Percentiles rank a stretch among this genome's conserved stretches.
phyloP scores from a whole-genome alignment of 2,113 vertebrate species.

The Calypte anna region DNA sequence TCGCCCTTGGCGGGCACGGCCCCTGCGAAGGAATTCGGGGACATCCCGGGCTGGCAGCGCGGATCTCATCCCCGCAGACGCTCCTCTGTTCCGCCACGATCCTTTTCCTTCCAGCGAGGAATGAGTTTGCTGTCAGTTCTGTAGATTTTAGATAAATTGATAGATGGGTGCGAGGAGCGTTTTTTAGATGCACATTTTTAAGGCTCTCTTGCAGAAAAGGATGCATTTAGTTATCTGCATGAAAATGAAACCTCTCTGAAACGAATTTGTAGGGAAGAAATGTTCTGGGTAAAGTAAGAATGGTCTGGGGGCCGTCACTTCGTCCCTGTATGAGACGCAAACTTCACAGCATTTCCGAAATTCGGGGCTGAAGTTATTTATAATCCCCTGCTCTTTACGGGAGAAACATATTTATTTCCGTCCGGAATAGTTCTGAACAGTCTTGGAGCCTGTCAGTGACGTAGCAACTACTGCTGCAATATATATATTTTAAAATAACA shows the following conservation, averaged over 20 bases:
- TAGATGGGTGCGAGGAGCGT: not conserved
- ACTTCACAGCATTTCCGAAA: not conserved
- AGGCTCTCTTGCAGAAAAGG: not conserved
- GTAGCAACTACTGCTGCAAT: not conserved
- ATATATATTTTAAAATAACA: not conserved
- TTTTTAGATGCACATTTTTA: not conserved
- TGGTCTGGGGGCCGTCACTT: not conserved
- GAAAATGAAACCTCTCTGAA: constrained; percentile 5
- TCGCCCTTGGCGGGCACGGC: not conserved
- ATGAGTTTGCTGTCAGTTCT: not conserved
- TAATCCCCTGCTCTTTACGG: not conserved
- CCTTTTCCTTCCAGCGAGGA: not conserved
- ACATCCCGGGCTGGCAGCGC: not conserved
- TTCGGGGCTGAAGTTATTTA: not conserved
- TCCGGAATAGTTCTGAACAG: no score
- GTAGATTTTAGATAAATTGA: not conserved
- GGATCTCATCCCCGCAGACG: not conserved
- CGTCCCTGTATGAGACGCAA: not conserved
- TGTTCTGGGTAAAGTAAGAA: not conserved
- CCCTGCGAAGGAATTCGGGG: not conserved
- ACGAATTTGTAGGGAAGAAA: not conserved
- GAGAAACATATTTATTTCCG: not conserved
- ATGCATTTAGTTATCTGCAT: not conserved
- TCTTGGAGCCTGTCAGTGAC: not conserved
- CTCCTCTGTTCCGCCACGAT: not conserved